phyloP scores from a whole-genome alignment of 2,113 vertebrate genomes.

The Candoia aspera region DNA sequence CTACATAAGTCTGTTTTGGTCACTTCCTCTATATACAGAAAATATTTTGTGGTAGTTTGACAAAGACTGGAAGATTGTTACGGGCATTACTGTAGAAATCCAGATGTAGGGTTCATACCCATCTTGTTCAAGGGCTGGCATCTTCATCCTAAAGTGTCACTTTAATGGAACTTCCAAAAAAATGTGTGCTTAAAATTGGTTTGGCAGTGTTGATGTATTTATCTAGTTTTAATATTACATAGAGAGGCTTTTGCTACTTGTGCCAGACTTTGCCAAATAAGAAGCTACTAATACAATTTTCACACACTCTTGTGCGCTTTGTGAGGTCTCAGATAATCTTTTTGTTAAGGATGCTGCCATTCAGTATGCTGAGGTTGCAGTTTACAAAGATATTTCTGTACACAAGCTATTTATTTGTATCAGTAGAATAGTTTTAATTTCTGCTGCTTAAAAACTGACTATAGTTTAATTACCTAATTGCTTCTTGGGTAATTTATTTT shows the following conservation, averaged over 20 bases:
- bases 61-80: background rate
- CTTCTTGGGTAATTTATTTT: background rate
- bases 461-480: background rate
- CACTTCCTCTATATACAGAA: background rate
- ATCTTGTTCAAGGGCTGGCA: background rate
- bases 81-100: background rate
- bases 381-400: constrained; percentile 1
- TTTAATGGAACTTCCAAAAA: background rate
- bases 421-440: background rate
- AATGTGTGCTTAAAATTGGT: background rate
- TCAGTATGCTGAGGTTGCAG: background rate
- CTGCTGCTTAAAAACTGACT: background rate
- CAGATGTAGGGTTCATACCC: too few species aligned
- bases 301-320: background rate
- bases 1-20: background rate
- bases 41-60: background rate
- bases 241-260: background rate
- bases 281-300: background rate
- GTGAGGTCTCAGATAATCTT: background rate
- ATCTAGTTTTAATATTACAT: background rate
- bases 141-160: background rate
- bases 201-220: background rate
- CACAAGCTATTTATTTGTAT: background rate
- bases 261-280: background rate
- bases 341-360: background rate